A percentile compares a stretch with the other conserved stretches of the same genome.
Evolutionary conservation across 2,797 vertebrate species (phyloP).

Genomic region (Morelia viridis): DNA sequence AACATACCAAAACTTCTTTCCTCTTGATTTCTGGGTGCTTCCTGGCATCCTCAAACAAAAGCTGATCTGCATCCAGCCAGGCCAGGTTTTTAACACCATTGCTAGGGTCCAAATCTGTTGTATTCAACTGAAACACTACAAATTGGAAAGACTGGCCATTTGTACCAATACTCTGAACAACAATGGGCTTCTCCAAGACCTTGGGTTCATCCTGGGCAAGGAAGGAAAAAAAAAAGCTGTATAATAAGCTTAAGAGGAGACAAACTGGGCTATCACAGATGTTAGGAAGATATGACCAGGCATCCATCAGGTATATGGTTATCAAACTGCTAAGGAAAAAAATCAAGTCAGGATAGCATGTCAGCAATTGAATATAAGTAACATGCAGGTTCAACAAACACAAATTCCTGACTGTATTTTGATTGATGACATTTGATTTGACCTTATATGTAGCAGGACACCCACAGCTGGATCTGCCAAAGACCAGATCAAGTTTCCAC

Average conservation of each 20-base stretch:
- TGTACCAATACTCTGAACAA: conserved; percentile 86
- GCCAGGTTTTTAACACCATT: conserved; percentile 89
- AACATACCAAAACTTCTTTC: conserved; percentile 80
- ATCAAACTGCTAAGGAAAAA: not conserved
- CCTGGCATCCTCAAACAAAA: conserved; percentile 85
- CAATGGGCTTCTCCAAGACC: conserved; percentile 82
- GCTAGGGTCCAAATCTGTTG: conserved; percentile 80
- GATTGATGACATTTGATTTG: not conserved
- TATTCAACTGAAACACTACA: conserved; percentile 92
- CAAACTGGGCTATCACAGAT: not conserved
- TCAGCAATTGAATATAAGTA: not conserved
- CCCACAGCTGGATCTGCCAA: not conserved
- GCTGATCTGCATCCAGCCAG: conserved; percentile 86
- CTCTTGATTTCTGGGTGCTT: conserved; percentile 80
- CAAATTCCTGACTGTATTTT: not conserved
- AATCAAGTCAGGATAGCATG: not conserved
- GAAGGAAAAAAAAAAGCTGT: not conserved
- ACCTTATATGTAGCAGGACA: not conserved
- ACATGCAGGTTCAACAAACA: not conserved
- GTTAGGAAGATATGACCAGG: not conserved
- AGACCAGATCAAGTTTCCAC: not conserved
- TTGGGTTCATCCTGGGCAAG: conserved; percentile 70
- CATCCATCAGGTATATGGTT: not conserved
- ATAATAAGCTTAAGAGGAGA: conserved; percentile 14
- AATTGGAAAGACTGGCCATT: conserved; percentile 91